Base-by-base conservation (phyloP, 2,797 vertebrate genomes). In the Danio albolineatus region DNA sequence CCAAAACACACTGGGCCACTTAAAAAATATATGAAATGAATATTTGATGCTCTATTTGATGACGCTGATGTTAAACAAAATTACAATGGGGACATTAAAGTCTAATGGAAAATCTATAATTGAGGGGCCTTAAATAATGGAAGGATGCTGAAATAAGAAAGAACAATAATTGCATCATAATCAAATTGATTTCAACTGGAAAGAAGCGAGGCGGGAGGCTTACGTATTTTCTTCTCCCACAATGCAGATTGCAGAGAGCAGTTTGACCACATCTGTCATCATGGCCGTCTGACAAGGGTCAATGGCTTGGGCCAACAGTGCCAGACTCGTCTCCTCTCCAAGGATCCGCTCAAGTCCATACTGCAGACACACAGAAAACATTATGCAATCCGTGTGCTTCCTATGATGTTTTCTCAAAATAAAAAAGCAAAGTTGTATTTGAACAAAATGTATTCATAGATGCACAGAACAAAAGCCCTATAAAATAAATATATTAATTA, bases 191-290 rank as follows among this genome's bases (percentile, higher is more conserved):
- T 53, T 53, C n/a, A 16, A 16, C 39, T 64, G 12, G 7, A 51
- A 60, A 46, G 12, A 49, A 48, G 57, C 3, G 41, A 78, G 10
- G 28, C 10, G 2, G 3, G 46, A 43, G 49, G 94, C 97, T 86
- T 94, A 99, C 98, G 90, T 97, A 93, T 95, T 98, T 87, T 99
- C 98, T 83, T 99, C 97, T 80, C 97, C 98, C 79, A 99, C 95
- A 82, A 99, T 99, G 88, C 98, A 99, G 87, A 99, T 95, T 82
- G 98, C 98, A 59, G 98, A 99, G 16, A 99, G 94, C 44, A 99
- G 94, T 90, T 99, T 99, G 57, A 98, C 95, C 83, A 96, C 95
- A 69, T 99, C 98, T 0, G 95, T 98, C 98, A 98, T 99, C 97
- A 98, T 97, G 81, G 89, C 94, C 10, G 96, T 92, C 84, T 97